Percentiles rank a stretch among this genome's conserved stretches.
Conservation (phyloP, 2,888 invertebrate genomes). For the Drosophila stalkeri region DNA sequence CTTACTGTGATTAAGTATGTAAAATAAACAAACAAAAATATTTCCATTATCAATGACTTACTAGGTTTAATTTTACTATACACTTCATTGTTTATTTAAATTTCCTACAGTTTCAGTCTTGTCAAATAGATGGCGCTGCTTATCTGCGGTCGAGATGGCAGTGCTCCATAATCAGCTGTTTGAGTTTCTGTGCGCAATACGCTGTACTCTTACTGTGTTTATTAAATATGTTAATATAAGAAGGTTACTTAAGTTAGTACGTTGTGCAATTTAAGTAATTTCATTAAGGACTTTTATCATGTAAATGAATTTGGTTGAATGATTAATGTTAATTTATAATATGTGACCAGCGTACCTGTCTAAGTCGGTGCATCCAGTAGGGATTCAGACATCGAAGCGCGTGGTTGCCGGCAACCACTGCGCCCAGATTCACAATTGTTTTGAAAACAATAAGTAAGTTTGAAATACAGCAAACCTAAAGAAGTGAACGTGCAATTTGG, state of each 20-base stretch:
- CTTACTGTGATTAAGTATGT: conserved; percentile 39
- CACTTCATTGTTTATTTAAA: neutral
- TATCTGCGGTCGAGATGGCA: conserved; percentile 12
- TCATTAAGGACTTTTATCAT: no score
- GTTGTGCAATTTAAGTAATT: neutral
- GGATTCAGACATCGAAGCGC: conserved; percentile 11
- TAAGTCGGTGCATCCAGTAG: conserved; percentile 11
- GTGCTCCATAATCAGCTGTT: conserved; percentile 30
- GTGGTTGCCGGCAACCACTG: conserved; percentile 38
- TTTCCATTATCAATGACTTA: conserved; percentile 40
- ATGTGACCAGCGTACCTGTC: conserved; percentile 31
- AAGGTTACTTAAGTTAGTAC: neutral
- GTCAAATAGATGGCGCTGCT: conserved; percentile 35
- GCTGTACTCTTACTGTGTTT: neutral
- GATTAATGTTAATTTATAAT: no score
- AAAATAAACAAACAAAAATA: conserved; percentile 43
- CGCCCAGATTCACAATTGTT: conserved; percentile 19
- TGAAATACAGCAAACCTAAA: neutral
- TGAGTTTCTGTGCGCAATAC: conserved; percentile 14
- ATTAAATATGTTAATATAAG: neutral
- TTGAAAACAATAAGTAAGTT: conserved; percentile 25
- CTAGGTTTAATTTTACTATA: conserved; percentile 31
- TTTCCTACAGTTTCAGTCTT: neutral
- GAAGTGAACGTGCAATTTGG: neutral
- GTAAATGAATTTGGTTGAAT: neutral